Evolutionary conservation across 2,797 vertebrate species (phyloP).

Genomic region (Lycodopsis pacificus): DNA sequence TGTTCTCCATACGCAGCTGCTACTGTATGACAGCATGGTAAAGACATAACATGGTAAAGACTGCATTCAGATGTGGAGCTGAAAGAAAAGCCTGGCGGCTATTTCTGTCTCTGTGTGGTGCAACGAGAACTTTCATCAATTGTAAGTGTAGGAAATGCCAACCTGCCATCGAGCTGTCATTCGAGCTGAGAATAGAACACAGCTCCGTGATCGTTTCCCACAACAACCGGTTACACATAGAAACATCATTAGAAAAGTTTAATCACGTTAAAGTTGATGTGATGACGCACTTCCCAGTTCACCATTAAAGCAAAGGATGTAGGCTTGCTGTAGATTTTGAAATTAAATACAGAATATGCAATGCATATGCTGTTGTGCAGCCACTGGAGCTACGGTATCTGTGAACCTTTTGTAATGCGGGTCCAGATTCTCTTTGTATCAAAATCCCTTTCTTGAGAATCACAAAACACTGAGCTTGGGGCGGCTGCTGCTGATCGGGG

Average conservation of each 20-base stretch:
- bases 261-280: background rate
- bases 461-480: conserved; percentile 40
- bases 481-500: conserved; percentile 36
- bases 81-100: background rate
- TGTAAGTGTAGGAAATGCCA: background rate
- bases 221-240: background rate
- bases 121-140: background rate
- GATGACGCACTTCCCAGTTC: background rate
- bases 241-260: background rate
- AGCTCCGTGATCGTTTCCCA: background rate
- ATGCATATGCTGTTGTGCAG: background rate
- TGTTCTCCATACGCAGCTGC: conserved; percentile 16
- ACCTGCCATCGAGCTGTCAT: background rate
- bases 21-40: background rate
- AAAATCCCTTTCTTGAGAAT: conserved; percentile 51
- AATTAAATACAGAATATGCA: background rate
- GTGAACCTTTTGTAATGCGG: conserved; percentile 3
- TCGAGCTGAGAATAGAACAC: background rate
- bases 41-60: no score
- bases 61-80: background rate
- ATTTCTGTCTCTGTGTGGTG: background rate
- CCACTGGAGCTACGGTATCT: conserved; percentile 4
- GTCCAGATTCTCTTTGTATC: conserved; percentile 26
- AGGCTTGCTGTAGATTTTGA: background rate
- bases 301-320: no score